Base-by-base conservation (phyloP, 2,113 vertebrate species). In the Anser cygnoides region DNA sequence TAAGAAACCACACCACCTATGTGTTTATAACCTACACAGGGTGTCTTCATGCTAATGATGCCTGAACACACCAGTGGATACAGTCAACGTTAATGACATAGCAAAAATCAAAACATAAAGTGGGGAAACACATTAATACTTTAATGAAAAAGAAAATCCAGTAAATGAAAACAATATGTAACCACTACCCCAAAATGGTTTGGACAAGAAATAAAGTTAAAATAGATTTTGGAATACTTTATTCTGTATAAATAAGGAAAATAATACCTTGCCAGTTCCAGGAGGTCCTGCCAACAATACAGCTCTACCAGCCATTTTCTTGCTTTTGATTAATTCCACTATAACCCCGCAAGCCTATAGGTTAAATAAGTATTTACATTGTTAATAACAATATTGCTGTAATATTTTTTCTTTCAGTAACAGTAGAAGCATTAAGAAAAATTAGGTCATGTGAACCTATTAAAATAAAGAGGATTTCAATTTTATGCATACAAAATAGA, bases 291-390 rank as follows among this genome's bases (percentile, higher is more conserved):
- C 99, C 95, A 99, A 97, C 92, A 99, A 97, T 76, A 99, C 96
- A 7, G 99, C 99, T 97, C 99, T 98, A 82, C 99, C 99, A 92
- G 99, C 98, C 99, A 99, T 99, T 96, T 99, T 99, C 98, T 99
- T 99, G 87, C 98, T 98, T 97, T 98, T 99, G 97, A 99, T 99
- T 84, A 99, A 97, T 82, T 99, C 99, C 29, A 99, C 99, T 91
- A 99, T 99, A 89, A 99, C 98, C 7, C 99, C 99, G 96, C 99
- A 99, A 25, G 99, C 99, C 99, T 99, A 4, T 1, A 93, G 96
- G 18, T 94, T 65, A 93, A 92, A 70, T 37, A 92, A 89, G 39
- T 3, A 85, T 91, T 94, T 63, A 77, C 5, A 78, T 26, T 29
- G 31, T 57, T 71, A 96, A 80, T 55, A 78, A 10, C 75, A 39